Conservation (phyloP, 2,888 invertebrate species). For the Scelioninae gen. 1 region DNA sequence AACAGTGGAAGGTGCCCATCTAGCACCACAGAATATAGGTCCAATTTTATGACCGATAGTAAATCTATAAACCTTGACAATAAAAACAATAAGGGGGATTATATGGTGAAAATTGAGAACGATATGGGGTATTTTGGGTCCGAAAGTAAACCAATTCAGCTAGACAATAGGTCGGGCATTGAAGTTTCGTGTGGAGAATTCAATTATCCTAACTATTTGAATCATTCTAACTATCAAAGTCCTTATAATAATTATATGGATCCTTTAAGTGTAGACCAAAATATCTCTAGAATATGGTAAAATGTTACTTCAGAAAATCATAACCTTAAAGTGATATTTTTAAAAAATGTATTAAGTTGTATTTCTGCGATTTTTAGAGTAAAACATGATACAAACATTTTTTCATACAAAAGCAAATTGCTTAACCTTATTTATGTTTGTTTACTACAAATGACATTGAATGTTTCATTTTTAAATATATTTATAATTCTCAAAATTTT, state of each 20-base stretch:
- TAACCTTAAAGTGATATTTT: no score
- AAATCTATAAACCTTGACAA: slow-evolving; percentile 70
- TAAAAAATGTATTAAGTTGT: no score
- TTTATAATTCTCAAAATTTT: no score
- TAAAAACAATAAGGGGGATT: slow-evolving; percentile 77
- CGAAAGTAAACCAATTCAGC: slow-evolving; percentile 70
- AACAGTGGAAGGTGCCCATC: slow-evolving; percentile 70
- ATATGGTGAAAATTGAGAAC: slow-evolving; percentile 73
- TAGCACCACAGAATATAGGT: slow-evolving; percentile 76
- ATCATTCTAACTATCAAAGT: slow-evolving; percentile 79
- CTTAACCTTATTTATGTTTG: no score
- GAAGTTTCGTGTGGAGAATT: slow-evolving; percentile 77
- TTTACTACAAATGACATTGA: no score
- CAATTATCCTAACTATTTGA: slow-evolving; percentile 77
- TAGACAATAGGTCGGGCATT: slow-evolving; percentile 74
- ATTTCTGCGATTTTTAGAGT: no score
- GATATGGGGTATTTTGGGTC: slow-evolving; percentile 72
- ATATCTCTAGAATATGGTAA: slow-evolving; percentile 81
- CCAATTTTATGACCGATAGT: slow-evolving; percentile 73
- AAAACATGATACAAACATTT: no score
- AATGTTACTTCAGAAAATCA: not conserved
- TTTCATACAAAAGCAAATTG: no score
- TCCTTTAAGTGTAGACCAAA: slow-evolving; percentile 79
- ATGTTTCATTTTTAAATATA: no score
- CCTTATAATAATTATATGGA: slow-evolving; percentile 82